A percentile compares a stretch with the other conserved stretches of the same genome.
These are phyloP conservation scores for Holotrichia oblita DNA, from an alignment of 1,140 invertebrate species.

Conservation along the genomic window DNA sequence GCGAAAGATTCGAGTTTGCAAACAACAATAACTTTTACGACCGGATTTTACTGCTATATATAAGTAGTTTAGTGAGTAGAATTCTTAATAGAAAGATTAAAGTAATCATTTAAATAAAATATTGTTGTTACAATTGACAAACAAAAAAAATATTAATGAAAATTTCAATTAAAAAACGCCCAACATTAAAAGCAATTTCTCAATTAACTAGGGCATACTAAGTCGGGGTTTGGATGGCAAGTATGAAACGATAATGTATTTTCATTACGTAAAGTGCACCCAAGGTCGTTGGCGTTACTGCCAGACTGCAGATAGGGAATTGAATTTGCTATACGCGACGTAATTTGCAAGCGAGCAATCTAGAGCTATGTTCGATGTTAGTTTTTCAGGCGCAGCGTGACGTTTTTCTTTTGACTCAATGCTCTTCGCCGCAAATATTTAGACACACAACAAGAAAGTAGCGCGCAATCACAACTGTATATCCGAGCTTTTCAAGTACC, in stretches of 20 bases:
- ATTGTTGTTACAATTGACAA: no score
- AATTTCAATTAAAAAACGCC: no score
- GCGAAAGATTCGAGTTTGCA: background rate
- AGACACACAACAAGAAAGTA: background rate
- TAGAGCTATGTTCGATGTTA: background rate
- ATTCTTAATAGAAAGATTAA: background rate
- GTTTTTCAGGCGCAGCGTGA: background rate
- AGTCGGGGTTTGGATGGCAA: background rate
- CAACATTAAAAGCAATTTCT: no score
- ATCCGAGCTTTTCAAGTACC: background rate
- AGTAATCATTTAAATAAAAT: no score
- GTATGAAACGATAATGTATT: background rate
- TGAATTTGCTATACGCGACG: background rate
- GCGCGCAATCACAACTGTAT: background rate
- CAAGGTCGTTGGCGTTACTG: background rate
- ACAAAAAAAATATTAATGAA: no score
- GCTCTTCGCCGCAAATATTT: background rate
- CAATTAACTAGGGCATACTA: no score
- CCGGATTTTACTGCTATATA: background rate
- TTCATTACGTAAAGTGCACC: constrained; percentile 17
- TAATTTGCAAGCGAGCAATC: background rate
- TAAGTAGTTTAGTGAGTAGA: background rate
- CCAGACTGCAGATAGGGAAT: background rate
- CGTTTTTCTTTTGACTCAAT: background rate
- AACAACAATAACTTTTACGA: constrained; percentile 6